Conservation (phyloP, 2,888 invertebrate genomes). For the Nemoura dubitans region DNA sequence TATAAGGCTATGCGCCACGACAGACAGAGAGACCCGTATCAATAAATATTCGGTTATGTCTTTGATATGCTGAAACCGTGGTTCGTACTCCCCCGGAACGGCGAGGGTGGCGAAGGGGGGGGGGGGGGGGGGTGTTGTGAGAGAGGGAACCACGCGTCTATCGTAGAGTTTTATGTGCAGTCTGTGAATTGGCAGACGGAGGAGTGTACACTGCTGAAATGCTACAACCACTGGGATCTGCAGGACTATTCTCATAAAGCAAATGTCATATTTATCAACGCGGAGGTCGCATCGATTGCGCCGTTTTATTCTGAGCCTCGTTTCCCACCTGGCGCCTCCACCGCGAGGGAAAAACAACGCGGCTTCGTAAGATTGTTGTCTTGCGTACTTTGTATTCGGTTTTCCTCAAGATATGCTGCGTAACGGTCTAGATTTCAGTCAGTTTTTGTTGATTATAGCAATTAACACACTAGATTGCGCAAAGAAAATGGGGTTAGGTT, state of each 20-base stretch:
- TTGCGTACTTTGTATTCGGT: no score
- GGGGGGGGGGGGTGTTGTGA: neutral
- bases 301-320: neutral
- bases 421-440: neutral
- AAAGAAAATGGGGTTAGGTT: neutral
- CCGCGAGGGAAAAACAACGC: neutral
- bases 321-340: neutral
- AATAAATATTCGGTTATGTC: constrained; percentile 40
- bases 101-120: neutral
- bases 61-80: constrained; percentile 24
- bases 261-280: neutral
- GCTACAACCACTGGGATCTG: neutral
- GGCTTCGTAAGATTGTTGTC: neutral
- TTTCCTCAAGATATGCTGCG: no score
- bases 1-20: neutral
- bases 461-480: neutral
- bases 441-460: neutral
- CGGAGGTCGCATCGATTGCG: neutral
- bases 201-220: neutral
- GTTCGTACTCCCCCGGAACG: neutral
- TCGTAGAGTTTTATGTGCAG: constrained; percentile 30
- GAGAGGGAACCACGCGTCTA: neutral
- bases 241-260: neutral
- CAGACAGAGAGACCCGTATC: constrained; percentile 16
- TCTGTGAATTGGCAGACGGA: constrained; percentile 29